Base-by-base conservation (phyloP, 2,113 vertebrate genomes). In the Oncorhynchus tshawytscha region DNA sequence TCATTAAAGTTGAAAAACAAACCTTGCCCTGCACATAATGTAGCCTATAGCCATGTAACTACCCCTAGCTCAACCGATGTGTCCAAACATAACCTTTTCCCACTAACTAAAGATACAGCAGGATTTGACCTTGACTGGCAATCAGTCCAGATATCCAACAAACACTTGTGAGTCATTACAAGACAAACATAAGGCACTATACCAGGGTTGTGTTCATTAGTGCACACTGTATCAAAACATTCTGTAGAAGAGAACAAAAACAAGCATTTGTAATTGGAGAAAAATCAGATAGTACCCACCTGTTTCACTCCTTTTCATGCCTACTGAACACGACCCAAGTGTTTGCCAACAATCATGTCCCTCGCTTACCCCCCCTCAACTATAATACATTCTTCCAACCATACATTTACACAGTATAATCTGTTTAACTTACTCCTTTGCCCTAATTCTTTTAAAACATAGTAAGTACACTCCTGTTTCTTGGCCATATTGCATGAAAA, bases 131-230 rank as follows among this genome's bases (percentile, higher is more conserved):
- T 78, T 49, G 73, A 57, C 72, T 34, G 31, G n/a, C 29, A 70
- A 75, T 75, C 22, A 78, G 62, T 9, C 67, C 86, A 86, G 77
- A 84, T 78, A 84, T 82, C 64, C 71, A 39, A 81, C 51, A 54
- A 54, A 54, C 51, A 54, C 51, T 57, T 31, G 59, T 29, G 62
- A 49, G 11, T 77, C 74, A 48, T 49, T 70, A 66, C 76, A 66
- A 75, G 68, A 79, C 79, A 88, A 91, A 91, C 84, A 86, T 4
- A 67, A 65, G 69, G 81, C 27, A 13, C 39, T 4, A n/a, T 22
- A 60, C 78, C 73, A 34, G 67, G n/a, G 62, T 67, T 70, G 0
- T 13, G 60, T 71, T 68, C 81, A 67, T 45, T 45, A 45, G 39
- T 2, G 39, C 9, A 45, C 8, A 45, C 39, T 45, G 39, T 45